phyloP scores from a whole-genome alignment of 2,888 invertebrate genomes.

The Acrobasis consociella region DNA sequence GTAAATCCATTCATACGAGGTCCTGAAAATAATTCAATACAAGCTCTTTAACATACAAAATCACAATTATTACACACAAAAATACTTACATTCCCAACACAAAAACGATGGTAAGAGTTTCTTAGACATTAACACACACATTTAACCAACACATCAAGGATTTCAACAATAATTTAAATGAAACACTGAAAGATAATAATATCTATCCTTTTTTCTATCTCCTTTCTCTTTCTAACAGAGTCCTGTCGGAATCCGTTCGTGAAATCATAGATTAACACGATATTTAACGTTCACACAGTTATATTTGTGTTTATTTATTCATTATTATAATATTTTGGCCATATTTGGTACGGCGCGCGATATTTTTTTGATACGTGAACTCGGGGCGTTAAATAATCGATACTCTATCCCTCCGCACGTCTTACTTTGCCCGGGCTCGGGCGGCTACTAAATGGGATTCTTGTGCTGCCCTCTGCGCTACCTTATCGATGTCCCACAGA shows the following conservation, averaged over 20 bases:
- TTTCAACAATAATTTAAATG: slow-evolving; percentile 37
- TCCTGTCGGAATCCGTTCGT: slow-evolving; percentile 41
- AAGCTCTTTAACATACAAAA: background rate
- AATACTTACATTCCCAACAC: slow-evolving; percentile 10
- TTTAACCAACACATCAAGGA: slow-evolving; percentile 25
- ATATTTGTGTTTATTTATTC: slow-evolving; percentile 28
- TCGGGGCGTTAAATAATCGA: slow-evolving; percentile 20
- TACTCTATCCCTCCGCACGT: slow-evolving; percentile 30
- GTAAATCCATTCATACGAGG: background rate
- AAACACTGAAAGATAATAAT: slow-evolving; percentile 31
- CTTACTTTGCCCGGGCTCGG: slow-evolving; percentile 57
- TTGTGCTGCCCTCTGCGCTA: slow-evolving; percentile 45
- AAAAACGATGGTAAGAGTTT: background rate
- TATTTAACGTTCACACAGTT: slow-evolving; percentile 37
- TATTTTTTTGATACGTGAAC: slow-evolving; percentile 23
- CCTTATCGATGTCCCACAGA: slow-evolving; percentile 43
- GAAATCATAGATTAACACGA: slow-evolving; percentile 28
- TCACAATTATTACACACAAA: background rate
- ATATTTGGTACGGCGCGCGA: slow-evolving; percentile 27
- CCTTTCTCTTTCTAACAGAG: slow-evolving; percentile 40
- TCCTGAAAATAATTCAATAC: slow-evolving; percentile 2
- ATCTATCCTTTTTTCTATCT: slow-evolving; percentile 41
- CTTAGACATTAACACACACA: background rate
- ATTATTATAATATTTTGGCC: slow-evolving; percentile 14
- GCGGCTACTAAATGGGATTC: slow-evolving; percentile 56